Percentiles rank a stretch among this genome's conserved stretches.
Evolutionary conservation across 2,888 invertebrate genomes (phyloP).

Genomic region (Parthenolecanium corni): DNA sequence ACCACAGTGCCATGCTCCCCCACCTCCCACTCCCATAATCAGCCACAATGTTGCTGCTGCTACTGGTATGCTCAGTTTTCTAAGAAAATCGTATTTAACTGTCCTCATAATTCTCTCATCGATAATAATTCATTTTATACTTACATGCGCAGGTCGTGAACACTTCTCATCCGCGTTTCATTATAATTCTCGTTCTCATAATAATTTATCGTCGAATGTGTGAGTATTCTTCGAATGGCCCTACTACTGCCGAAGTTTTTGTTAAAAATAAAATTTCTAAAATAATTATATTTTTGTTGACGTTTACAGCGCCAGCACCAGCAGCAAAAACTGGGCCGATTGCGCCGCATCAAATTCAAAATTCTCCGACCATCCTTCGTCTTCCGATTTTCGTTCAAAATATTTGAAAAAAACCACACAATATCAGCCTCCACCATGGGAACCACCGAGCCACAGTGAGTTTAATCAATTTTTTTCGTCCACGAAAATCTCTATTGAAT

Average conservation of each 20-base stretch:
- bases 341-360: slow-evolving; percentile 1
- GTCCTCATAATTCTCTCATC: no score
- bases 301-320: background rate
- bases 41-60: slow-evolving; percentile 33
- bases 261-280: no score
- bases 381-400: slow-evolving; percentile 29
- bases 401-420: slow-evolving; percentile 46
- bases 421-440: slow-evolving; percentile 44
- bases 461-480: background rate
- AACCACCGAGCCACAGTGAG: slow-evolving; percentile 9
- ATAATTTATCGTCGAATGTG: no score
- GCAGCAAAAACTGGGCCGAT: background rate
- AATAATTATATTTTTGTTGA: background rate
- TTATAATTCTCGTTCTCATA: background rate
- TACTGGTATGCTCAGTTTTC: slow-evolving; percentile 4
- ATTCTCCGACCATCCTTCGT: background rate
- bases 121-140: background rate
- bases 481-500: background rate
- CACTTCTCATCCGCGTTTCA: background rate
- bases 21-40: slow-evolving; percentile 36
- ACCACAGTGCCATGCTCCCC: slow-evolving; percentile 31
- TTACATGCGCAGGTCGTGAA: background rate
- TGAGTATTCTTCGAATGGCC: background rate
- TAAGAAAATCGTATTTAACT: background rate
- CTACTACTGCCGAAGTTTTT: background rate